A percentile compares a stretch with the other conserved stretches of the same genome.
These are phyloP conservation scores for Xestia sexstrigata DNA, from an alignment of 2,888 invertebrate genomes.

Conservation along the genomic window DNA sequence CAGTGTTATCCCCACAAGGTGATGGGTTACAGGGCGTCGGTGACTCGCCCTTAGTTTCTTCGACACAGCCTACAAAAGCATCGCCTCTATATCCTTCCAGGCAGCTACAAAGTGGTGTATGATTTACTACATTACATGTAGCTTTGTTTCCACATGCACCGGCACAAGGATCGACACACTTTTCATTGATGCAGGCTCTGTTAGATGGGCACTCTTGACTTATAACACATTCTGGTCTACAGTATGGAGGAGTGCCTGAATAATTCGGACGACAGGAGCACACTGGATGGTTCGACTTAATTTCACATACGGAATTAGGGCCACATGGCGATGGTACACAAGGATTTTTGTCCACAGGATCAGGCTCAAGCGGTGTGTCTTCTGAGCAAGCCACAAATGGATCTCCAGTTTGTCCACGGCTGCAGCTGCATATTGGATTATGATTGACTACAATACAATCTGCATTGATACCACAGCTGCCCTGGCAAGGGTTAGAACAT, in stretches of 20 bases:
- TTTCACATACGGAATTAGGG: constrained; percentile 96
- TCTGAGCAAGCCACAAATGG: constrained; percentile 93
- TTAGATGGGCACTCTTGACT: constrained; percentile 95
- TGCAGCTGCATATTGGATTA: constrained; percentile 96
- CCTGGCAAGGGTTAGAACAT: constrained; percentile 96
- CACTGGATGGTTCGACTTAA: constrained; percentile 94
- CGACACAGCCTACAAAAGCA: constrained; percentile 95
- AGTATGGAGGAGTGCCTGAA: constrained; percentile 95
- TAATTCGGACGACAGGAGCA: constrained; percentile 95
- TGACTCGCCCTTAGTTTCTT: constrained; percentile 84
- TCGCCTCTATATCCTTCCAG: constrained; percentile 95
- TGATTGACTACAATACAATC: constrained; percentile 95
- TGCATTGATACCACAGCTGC: constrained; percentile 95
- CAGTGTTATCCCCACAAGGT: constrained; percentile 96
- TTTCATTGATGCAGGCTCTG: constrained; percentile 95
- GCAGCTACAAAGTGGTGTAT: constrained; percentile 95
- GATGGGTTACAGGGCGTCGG: constrained; percentile 94
- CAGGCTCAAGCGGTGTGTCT: constrained; percentile 66
- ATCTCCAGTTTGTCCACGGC: constrained; percentile 94
- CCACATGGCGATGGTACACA: constrained; percentile 94
- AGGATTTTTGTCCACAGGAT: constrained; percentile 88
- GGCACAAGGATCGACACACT: constrained; percentile 95
- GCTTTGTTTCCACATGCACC: constrained; percentile 95
- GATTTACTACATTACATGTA: constrained; percentile 94
- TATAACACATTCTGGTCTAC: constrained; percentile 95